Evolutionary conservation across 2,888 invertebrate species (phyloP).

Genomic region (Amphipyra tragopoginis): DNA sequence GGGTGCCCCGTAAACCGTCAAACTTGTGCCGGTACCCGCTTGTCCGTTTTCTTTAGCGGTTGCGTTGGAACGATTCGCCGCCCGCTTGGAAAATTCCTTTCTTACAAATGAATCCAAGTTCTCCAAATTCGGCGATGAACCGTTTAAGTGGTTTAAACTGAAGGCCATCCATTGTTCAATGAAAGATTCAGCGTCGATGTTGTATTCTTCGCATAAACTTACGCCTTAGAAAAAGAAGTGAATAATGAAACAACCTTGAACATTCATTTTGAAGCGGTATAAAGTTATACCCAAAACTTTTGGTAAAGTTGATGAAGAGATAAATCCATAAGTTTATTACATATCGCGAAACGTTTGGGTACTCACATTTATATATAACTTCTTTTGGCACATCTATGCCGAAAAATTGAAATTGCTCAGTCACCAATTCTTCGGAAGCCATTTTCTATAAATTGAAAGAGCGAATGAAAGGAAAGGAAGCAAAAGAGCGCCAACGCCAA

Average conservation of each 20-base stretch:
- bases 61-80: conserved; percentile 75
- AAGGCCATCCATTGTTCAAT: conserved; percentile 95
- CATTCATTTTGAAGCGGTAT: conserved; percentile 73
- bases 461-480: conserved; percentile 64
- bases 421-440: conserved; percentile 89
- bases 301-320: conserved; percentile 34
- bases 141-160: conserved; percentile 91
- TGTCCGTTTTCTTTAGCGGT: conserved; percentile 76
- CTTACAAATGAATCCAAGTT: conserved; percentile 91
- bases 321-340: conserved; percentile 36
- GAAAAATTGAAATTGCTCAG: conserved; percentile 91
- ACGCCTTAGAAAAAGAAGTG: conserved; percentile 86
- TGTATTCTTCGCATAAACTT: conserved; percentile 91
- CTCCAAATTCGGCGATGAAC: conserved; percentile 90
- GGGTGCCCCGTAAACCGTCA: conserved; percentile 80
- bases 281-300: conserved; percentile 46
- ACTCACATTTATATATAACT: conserved; percentile 90
- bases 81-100: conserved; percentile 90
- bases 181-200: conserved; percentile 92
- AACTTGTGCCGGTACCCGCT: conserved; percentile 78
- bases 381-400: conserved; percentile 89
- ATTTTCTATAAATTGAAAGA: conserved; percentile 83
- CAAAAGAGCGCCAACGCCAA: conserved; percentile 71
- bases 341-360: conserved; percentile 41
- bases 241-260: conserved; percentile 86